Conservation (phyloP, 2,113 vertebrate species). For the Larimichthys polyactis region DNA sequence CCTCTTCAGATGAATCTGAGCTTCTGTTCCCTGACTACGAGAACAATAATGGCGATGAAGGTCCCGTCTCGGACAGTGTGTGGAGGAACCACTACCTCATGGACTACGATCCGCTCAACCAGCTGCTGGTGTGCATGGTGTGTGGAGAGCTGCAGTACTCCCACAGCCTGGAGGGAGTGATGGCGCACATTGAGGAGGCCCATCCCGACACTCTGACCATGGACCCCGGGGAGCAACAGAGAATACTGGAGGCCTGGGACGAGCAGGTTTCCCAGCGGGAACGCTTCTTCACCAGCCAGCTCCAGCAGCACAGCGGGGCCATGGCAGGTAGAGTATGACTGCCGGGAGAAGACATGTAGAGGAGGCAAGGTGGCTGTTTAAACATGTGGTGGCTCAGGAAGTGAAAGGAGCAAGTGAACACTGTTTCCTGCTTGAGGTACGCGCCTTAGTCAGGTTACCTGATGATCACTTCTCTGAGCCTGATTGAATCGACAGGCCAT, state of each 20-base stretch:
- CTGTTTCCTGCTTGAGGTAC: background rate
- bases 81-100: slow-evolving; percentile 88
- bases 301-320: slow-evolving; percentile 75
- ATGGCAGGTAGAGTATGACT: slow-evolving; percentile 59
- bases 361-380: background rate
- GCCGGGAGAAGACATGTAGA: background rate
- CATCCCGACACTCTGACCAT: slow-evolving; percentile 87
- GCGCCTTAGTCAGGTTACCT: background rate
- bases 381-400: background rate
- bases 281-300: slow-evolving; percentile 82
- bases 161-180: slow-evolving; percentile 82
- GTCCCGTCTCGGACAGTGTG: slow-evolving; percentile 52
- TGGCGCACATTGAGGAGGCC: slow-evolving; percentile 86
- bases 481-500: background rate
- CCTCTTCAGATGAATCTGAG: slow-evolving; percentile 61
- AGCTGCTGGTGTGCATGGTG: slow-evolving; percentile 90
- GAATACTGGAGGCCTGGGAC: slow-evolving; percentile 89
- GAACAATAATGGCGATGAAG: slow-evolving; percentile 37
- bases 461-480: background rate
- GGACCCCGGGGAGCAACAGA: slow-evolving; percentile 79
- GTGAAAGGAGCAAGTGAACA: background rate
- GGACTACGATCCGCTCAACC: slow-evolving; percentile 86
- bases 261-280: slow-evolving; percentile 86
- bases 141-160: slow-evolving; percentile 87
- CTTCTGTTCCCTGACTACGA: slow-evolving; percentile 52